Evolutionary conservation across 2,797 vertebrate species (phyloP), one percentile per base, ranked within the genome.

Genomic region (Myotis vivesi): DNA sequence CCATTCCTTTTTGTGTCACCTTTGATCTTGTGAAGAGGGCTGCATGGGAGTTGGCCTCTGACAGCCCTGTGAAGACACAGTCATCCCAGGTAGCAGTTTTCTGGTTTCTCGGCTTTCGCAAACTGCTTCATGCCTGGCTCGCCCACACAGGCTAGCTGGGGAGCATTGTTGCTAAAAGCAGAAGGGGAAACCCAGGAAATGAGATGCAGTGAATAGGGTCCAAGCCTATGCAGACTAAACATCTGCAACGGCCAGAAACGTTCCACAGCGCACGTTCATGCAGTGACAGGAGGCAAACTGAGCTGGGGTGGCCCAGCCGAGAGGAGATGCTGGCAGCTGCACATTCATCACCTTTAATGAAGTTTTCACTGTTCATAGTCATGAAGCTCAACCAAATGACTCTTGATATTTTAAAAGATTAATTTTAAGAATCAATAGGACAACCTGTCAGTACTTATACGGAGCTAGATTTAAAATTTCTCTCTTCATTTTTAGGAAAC

Each of bases 181-280:
- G 51, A 79, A 79, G 49, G 57, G 94, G 87, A 96, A 97, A 86
- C 73, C 46, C 55, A 96, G 89, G 92, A 91, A 98, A 92, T 87
- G 57, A 96, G 85, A 97, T 28, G 53, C 79, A 94, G 59, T 36
- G 83, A 96, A 89, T 33, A 15, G 81, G 55, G 69, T 81, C 95
- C 95, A 75, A 75, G 88, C 80, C 89, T 49, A 96, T 72, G 96
- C 91, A 98, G 97, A 97, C 97, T 97, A 98, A 98, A 98, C 97
- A 98, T 97, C 97, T 93, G 49, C 92, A 96, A 96, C 76, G 95
- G 83, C 96, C 92, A 91, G 92, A 97, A 73, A 76, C 80, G 73
- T 96, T 93, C 91, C 62, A 85, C 87, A 96, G 92, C 87, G 86
- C 95, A 97, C 44, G 69, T 96, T 95, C 33, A 96, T 62, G 53